phyloP scores from a whole-genome alignment of 53 echinoderm and acorn worm genomes.

The Paracentrotus lividus region DNA sequence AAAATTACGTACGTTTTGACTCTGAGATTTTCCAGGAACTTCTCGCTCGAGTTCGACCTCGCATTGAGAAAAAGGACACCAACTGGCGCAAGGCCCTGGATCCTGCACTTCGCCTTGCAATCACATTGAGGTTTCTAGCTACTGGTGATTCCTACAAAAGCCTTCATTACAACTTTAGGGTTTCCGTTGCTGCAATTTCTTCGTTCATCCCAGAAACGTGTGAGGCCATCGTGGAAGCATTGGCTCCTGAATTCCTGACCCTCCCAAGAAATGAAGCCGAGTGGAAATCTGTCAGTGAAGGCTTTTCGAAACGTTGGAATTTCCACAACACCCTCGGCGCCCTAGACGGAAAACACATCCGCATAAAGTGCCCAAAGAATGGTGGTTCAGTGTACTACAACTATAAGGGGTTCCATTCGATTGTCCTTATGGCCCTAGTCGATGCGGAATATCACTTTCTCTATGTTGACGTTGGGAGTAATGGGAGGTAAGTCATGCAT shows the following conservation, averaged over 20 bases:
- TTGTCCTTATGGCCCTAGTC: not conserved
- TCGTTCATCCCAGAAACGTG: not conserved
- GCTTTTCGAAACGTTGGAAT: not conserved
- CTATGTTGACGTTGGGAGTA: not conserved
- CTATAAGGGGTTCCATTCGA: not conserved
- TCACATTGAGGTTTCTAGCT: not conserved
- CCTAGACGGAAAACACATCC: constrained; percentile 46
- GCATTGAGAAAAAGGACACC: not conserved
- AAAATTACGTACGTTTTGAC: not conserved
- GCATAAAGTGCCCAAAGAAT: not conserved
- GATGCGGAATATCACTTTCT: not conserved
- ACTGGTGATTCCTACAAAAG: not conserved
- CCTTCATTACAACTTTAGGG: not conserved
- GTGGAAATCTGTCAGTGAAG: not conserved
- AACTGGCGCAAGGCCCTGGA: too few species aligned
- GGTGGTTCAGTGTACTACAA: not conserved
- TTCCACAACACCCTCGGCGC: constrained; percentile 47
- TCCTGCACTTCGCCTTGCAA: too few species aligned
- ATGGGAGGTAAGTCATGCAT: too few species aligned
- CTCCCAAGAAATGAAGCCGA: not conserved
- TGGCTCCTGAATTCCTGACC: not conserved
- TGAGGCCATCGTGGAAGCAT: not conserved
- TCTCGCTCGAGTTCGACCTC: not conserved
- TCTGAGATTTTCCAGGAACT: not conserved
- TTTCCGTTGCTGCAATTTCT: not conserved